A percentile compares a stretch with the other conserved stretches of the same genome.
These are phyloP conservation scores for Tenthredo amoena DNA, from an alignment of 2,888 invertebrate genomes.

Conservation along the genomic window DNA sequence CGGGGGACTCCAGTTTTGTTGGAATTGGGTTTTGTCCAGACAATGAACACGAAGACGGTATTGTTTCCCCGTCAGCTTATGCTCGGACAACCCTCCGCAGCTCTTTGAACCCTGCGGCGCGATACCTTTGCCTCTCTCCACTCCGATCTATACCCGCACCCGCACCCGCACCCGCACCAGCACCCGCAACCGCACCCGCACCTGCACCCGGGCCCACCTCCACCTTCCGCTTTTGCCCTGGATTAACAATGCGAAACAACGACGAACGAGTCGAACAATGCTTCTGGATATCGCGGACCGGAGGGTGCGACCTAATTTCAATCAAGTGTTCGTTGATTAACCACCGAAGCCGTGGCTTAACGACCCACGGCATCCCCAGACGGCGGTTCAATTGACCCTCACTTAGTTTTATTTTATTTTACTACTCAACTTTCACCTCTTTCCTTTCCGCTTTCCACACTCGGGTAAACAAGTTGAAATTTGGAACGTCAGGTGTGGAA, in stretches of 20 bases:
- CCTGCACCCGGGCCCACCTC: background rate
- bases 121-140: background rate
- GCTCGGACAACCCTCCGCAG: conserved; percentile 22
- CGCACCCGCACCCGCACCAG: background rate
- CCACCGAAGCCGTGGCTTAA: conserved; percentile 33
- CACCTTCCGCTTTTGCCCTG: background rate
- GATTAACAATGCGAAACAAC: conserved; percentile 46
- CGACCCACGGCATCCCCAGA: background rate
- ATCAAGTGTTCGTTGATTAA: conserved; percentile 42
- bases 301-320: conserved; percentile 48
- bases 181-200: background rate
- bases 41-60: conserved; percentile 48
- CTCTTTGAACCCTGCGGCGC: conserved; percentile 24
- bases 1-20: conserved; percentile 27
- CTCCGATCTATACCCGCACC: background rate
- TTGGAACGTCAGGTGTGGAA: background rate
- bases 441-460: background rate
- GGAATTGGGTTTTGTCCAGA: conserved; percentile 20
- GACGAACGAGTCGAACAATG: conserved; percentile 30
- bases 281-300: background rate
- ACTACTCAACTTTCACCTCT: background rate
- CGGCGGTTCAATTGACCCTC: conserved; percentile 20
- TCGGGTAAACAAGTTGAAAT: background rate
- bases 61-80: conserved; percentile 29
- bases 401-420: conserved; percentile 12